Percentiles rank a stretch among this genome's conserved stretches.
phyloP scores from a whole-genome alignment of 37 sponge, comb jelly and placozoan species.

The Tethya wilhelma region DNA sequence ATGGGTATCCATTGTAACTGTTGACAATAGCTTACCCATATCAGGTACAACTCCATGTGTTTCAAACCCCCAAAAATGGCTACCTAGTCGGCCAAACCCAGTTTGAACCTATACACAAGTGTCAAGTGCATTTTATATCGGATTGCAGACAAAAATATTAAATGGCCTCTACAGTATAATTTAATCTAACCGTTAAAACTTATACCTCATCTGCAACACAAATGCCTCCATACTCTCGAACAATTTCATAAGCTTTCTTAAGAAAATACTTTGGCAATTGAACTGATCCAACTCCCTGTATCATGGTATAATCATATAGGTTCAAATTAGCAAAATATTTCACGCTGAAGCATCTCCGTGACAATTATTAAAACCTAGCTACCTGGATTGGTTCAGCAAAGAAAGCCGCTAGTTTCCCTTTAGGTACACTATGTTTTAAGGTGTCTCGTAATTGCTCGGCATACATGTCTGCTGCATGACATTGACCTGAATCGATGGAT shows the following conservation, averaged over 20 bases:
- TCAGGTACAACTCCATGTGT: slow-evolving; percentile 83
- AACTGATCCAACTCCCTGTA: slow-evolving; percentile 83
- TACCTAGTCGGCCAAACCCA: slow-evolving; percentile 93
- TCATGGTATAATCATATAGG: neutral
- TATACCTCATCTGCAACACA: slow-evolving; percentile 90
- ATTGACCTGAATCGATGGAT: slow-evolving; percentile 44
- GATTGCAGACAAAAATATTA: too few relatives aligned
- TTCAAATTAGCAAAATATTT: neutral
- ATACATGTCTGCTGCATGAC: slow-evolving; percentile 79
- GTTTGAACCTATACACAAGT: slow-evolving; percentile 83
- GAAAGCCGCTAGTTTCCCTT: slow-evolving; percentile 84
- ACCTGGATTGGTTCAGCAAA: slow-evolving; percentile 93
- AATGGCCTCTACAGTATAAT: too few relatives aligned
- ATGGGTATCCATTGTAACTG: neutral
- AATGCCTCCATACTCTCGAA: slow-evolving; percentile 80
- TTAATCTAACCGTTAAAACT: too few relatives aligned
- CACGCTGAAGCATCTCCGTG: neutral
- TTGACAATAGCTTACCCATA: slow-evolving; percentile 56
- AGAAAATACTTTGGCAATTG: slow-evolving; percentile 82
- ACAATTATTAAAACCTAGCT: slow-evolving; percentile 5
- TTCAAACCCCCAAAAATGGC: slow-evolving; percentile 96
- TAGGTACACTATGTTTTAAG: slow-evolving; percentile 73
- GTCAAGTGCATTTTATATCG: too few relatives aligned
- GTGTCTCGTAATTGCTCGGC: slow-evolving; percentile 82
- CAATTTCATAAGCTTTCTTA: slow-evolving; percentile 68